A percentile compares a stretch with the other conserved stretches of the same genome.
phyloP scores from a whole-genome alignment of 2,888 invertebrate species.

The Sepiola atlantica region DNA sequence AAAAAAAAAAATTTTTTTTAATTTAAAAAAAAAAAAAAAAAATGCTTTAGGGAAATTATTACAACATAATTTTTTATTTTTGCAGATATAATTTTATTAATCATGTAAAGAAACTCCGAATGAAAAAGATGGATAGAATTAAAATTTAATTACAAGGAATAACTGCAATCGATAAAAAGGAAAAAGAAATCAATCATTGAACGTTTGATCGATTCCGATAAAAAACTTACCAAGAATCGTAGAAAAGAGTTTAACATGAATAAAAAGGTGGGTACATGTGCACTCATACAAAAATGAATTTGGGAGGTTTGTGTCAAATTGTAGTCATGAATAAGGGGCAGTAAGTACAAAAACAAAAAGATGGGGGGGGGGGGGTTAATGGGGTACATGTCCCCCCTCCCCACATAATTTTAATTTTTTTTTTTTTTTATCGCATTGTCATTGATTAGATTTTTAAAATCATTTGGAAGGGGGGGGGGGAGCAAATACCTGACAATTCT shows the following conservation, averaged over 20 bases:
- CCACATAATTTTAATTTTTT: too few relatives aligned
- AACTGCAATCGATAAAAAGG: background rate
- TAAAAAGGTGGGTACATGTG: background rate
- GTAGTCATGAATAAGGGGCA: background rate
- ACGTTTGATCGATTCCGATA: background rate
- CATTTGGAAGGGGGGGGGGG: background rate
- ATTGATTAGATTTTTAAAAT: background rate
- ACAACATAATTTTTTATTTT: background rate
- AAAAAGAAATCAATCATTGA: background rate
- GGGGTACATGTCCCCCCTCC: too few relatives aligned
- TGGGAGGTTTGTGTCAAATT: background rate
- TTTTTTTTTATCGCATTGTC: too few relatives aligned
- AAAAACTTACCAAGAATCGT: background rate
- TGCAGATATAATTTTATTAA: background rate
- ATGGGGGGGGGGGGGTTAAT: background rate
- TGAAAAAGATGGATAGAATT: background rate
- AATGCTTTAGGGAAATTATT: background rate
- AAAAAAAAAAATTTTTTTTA: background rate
- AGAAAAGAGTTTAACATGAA: background rate
- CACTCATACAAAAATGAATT: background rate
- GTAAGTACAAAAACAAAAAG: too few relatives aligned
- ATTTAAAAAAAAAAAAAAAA: background rate
- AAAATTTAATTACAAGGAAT: background rate
- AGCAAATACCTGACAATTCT: background rate
- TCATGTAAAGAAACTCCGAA: background rate